These are phyloP conservation scores for Brachyrhaphis roseni DNA, from an alignment of 2,797 vertebrate species.

Conservation along the genomic window DNA sequence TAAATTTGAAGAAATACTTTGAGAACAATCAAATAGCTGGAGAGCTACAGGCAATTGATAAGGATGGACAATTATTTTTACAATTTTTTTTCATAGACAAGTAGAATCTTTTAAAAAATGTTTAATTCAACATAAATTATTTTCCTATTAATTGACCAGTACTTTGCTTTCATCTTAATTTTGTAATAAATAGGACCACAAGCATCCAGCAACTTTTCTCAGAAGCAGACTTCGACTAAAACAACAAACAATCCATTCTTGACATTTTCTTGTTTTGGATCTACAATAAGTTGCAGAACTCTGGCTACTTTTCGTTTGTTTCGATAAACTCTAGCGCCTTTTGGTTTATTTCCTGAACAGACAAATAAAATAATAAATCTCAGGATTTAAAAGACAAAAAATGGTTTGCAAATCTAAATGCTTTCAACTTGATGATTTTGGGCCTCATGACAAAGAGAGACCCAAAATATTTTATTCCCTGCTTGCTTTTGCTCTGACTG, in stretches of 20 bases:
- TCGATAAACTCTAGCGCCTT: neutral
- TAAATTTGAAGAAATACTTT: no score
- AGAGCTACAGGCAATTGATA: neutral
- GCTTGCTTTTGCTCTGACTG: neutral
- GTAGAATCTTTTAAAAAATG: neutral
- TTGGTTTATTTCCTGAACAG: neutral
- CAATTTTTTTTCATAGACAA: neutral
- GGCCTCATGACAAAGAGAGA: neutral
- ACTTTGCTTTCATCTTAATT: no score
- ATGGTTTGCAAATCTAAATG: neutral
- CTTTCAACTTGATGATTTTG: neutral
- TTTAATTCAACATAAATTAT: neutral
- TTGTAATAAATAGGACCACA: no score
- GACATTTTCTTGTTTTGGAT: neutral
- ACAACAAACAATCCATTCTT: neutral
- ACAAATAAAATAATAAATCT: neutral
- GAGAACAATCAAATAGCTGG: no score
- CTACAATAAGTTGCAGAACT: neutral
- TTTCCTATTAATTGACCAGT: neutral
- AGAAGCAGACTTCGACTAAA: no score
- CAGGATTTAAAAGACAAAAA: neutral
- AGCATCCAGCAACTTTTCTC: no score
- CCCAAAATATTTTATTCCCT: neutral
- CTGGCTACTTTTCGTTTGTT: neutral
- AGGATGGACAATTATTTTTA: neutral